Percentiles rank a stretch among this genome's conserved stretches.
Evolutionary conservation across 2,797 vertebrate genomes (phyloP).

Genomic region (Thalassophryne amazonica): DNA sequence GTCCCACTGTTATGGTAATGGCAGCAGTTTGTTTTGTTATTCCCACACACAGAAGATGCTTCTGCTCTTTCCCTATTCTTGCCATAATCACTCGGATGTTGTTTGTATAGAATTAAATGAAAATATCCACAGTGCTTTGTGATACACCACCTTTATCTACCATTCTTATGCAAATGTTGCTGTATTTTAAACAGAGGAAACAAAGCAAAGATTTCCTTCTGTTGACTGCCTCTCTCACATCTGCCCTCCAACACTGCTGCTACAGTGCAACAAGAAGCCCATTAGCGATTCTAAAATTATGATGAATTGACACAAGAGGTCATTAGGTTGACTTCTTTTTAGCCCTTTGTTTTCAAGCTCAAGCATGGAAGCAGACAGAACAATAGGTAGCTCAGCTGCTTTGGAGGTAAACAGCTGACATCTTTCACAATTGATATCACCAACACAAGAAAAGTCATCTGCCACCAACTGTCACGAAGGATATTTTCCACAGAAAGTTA

Average conservation of each 20-base stretch:
- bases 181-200: slow-evolving; percentile 1
- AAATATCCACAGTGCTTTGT: slow-evolving; percentile 36
- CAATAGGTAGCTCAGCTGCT: slow-evolving; percentile 59
- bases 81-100: slow-evolving; percentile 25
- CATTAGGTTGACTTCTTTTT: slow-evolving; percentile 68
- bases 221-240: slow-evolving; percentile 5
- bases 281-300: slow-evolving; percentile 29
- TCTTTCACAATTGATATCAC: slow-evolving; percentile 56
- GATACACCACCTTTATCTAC: slow-evolving; percentile 2
- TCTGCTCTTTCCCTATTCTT: slow-evolving; percentile 30
- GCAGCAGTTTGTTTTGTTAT: slow-evolving; percentile 10
- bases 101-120: slow-evolving; percentile 39
- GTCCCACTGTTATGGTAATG: slow-evolving; percentile 69
- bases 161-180: slow-evolving; percentile 41
- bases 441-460: slow-evolving; percentile 53
- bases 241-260: slow-evolving; percentile 7
- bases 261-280: no score
- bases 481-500: no score
- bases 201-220: slow-evolving; percentile 15
- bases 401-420: slow-evolving; percentile 51
- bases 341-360: slow-evolving; percentile 68
- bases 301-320: slow-evolving; percentile 71
- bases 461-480: no score
- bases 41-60: slow-evolving; percentile 24
- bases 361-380: slow-evolving; percentile 68